Evolutionary conservation across 2,113 vertebrate species (phyloP).

Genomic region (Sphaerodactylus townsendi): DNA sequence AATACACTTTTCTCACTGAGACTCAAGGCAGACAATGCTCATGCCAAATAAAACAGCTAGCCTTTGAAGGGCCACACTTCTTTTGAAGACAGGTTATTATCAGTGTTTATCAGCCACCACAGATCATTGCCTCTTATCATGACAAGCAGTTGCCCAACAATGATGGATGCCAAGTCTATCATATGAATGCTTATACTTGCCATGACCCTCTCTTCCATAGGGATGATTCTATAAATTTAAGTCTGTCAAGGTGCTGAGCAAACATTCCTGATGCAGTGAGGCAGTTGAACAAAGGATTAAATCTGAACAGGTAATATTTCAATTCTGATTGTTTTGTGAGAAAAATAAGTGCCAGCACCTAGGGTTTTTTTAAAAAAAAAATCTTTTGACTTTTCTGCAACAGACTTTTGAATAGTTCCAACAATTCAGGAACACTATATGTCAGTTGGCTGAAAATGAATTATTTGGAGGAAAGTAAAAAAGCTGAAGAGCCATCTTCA

Average conservation of each 20-base stretch:
- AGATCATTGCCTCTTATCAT: neutral
- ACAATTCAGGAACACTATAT: neutral
- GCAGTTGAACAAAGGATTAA: neutral
- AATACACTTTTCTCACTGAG: too few relatives aligned
- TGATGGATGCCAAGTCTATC: neutral
- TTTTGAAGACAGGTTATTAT: neutral
- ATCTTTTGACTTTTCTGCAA: neutral
- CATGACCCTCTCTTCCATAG: neutral
- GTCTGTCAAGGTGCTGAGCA: neutral
- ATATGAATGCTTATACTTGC: neutral
- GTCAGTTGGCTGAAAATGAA: neutral
- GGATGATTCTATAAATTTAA: neutral
- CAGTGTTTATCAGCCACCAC: neutral
- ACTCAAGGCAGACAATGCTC: too few relatives aligned
- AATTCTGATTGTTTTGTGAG: neutral
- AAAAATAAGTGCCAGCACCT: neutral
- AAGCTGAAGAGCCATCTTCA: neutral
- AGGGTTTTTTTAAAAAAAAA: neutral
- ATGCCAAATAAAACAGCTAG: neutral
- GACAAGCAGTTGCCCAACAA: neutral
- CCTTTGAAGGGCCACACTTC: neutral
- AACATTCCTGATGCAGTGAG: neutral
- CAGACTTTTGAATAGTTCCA: neutral
- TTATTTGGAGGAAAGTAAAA: neutral
- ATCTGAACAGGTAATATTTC: neutral